Evolutionary conservation across 2,113 vertebrate species (phyloP).

Genomic region (Alaudala cheleensis): DNA sequence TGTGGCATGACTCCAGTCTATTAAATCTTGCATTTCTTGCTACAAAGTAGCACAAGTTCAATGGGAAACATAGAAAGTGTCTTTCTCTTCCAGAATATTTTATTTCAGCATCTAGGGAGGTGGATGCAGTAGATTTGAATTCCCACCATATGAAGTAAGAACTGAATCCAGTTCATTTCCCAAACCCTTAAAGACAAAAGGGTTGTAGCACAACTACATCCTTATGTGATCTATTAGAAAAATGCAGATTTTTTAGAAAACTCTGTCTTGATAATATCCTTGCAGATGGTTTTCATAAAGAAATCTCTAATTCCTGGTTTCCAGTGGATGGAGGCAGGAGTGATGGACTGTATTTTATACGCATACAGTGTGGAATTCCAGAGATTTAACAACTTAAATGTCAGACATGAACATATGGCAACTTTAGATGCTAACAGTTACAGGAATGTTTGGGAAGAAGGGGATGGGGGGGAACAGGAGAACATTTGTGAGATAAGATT

Average conservation of each 20-base stretch:
- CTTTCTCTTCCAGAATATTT: background rate
- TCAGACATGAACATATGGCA: background rate
- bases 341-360: background rate
- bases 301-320: background rate
- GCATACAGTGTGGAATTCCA: background rate
- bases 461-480: background rate
- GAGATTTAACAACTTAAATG: background rate
- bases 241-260: background rate
- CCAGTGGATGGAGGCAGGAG: background rate
- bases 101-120: background rate
- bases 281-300: background rate
- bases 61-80: background rate
- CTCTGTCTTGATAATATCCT: rapidly evolving
- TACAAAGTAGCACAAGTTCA: background rate
- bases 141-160: background rate
- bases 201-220: background rate
- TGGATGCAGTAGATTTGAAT: background rate
- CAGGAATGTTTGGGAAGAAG: background rate
- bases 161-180: background rate
- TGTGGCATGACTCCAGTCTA: background rate
- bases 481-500: background rate
- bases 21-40: constrained; percentile 5
- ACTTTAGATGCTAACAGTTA: background rate
- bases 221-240: background rate
- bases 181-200: background rate